Evolutionary conservation across 2,797 vertebrate species (phyloP), one percentile per base, ranked within the genome.

Genomic region (Xiphorhynchus erythropygius): DNA sequence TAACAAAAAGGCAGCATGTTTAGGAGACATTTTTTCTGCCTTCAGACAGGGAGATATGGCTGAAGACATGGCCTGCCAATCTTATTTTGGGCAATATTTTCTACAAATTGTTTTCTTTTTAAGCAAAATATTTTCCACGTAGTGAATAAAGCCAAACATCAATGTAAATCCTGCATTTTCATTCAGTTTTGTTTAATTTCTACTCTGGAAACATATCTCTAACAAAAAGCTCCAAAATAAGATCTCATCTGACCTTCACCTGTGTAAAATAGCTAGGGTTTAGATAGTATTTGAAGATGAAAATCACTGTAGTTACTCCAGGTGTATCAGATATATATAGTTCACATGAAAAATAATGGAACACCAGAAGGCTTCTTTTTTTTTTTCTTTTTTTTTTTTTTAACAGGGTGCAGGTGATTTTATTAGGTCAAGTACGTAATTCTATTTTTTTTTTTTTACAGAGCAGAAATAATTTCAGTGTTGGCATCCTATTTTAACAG

Each of bases 401-500:
- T 10, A 42, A 2, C 33, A 67, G n/a, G 85, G 88, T 67, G 33
- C 52, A 90, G 70, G 59, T 68, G 57, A 82, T 86, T 95, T 94
- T 95, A 85, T 76, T 69, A 95, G 49, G 75, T 93, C 78, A 94
- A 62, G 55, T 33, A 69, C 4, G 1, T 52, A 39, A 33, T 50
- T 30, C 87, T 60, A 13, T n/a, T 55, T 60, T 82, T 52, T 52
- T 15, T 15, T 41, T 60, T 85, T 86, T 67, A 39, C 35, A 56
- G 57, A 21, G 56, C 44, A 94, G 67, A 96, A 94, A 57, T 73
- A 32, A 92, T 92, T 80, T 80, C 75, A 53, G 35, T 44, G 63
- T 79, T 37, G 35, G 60, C 41, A 94, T 85, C 82, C 59, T 83
- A 87, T 94, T 96, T 97, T 95, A 96, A 83, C 83, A 92, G 28